Evolutionary conservation across 2,888 invertebrate species (phyloP).

Genomic region (Ceramica pisi): DNA sequence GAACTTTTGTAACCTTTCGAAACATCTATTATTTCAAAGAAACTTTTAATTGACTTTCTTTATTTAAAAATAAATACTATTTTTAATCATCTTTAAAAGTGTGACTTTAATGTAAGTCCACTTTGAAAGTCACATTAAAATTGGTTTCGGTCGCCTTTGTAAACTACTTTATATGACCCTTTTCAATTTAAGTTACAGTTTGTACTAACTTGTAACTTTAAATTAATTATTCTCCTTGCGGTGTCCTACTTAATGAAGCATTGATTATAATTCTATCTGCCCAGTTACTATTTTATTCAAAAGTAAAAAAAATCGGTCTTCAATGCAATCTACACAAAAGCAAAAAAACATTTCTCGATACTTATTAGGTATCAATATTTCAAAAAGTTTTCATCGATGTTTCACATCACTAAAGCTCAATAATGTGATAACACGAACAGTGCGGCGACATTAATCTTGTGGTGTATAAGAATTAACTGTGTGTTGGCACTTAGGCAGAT

Average conservation of each 20-base stretch:
- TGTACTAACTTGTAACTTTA: too few species aligned
- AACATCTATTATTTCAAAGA: conserved; percentile 11
- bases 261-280: neutral
- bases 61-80: neutral
- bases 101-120: neutral
- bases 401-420: conserved; percentile 68
- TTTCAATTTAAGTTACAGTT: conserved; percentile 3
- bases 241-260: neutral
- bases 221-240: neutral
- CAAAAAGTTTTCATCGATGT: too few species aligned
- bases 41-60: conserved; percentile 33
- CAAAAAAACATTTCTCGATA: neutral
- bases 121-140: conserved; percentile 33
- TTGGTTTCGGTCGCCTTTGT: conserved; percentile 2
- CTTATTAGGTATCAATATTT: too few species aligned
- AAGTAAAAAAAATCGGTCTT: neutral
- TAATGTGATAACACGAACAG: conserved; percentile 80
- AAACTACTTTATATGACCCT: conserved; percentile 2
- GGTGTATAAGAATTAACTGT: conserved; percentile 77
- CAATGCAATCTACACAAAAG: neutral
- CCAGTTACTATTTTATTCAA: neutral
- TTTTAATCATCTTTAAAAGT: conserved; percentile 4
- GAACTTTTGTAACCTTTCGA: conserved; percentile 13
- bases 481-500: conserved; percentile 55
- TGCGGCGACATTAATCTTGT: conserved; percentile 77